Base-by-base conservation (phyloP, 1,140 invertebrate species). In the Bradysia coprophila region DNA sequence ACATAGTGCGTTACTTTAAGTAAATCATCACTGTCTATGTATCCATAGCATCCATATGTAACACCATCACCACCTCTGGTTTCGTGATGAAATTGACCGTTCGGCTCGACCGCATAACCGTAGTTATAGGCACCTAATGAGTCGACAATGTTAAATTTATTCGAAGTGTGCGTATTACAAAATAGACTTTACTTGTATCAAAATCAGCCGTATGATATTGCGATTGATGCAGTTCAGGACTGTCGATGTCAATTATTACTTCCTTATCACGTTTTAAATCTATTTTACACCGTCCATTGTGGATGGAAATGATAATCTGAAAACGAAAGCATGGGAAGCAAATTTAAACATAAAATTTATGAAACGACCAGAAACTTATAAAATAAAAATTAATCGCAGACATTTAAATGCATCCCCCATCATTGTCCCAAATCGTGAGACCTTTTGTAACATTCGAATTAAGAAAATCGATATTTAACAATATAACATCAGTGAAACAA, bases 61-160 rank as follows among this genome's bases (percentile, higher is more conserved):
- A 83, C 72, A 9, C 76, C 75, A 50, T 82, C 78, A 0, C 75
- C 69, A 11, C 75, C 78, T 41, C 73, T 68, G 28, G 66, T 72
- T 62, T 85, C 81, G 48, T 85, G 78, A 51, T 84, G 78, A 53
- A 84, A 84, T 53, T 82, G 79, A 9, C 78, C 78, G 49, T 72
- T 72, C 0, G 72, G 71, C 13, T 11, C 13, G 44, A 56, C 52
- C 42, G 71, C 75, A 52, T 81, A 81, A 38, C 77, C 76, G 52
- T 78, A 81, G 50, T 75, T 74, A 53, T 80, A 81, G 37, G 73
- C 67, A 54, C 68, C 76, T 77, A 31, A 31, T 31, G 28, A 31
- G 28, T 31, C 28, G 28, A 31, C 8, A 31, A 31, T 31, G 8
- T 9, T 9, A 9, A n/a, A 31, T 9, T 9, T 31, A 9, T 9